A percentile compares a stretch with the other conserved stretches of the same genome.
These are phyloP conservation scores for Tretioscincus oriximinensis DNA, from an alignment of 2,113 vertebrate genomes.

Conservation along the genomic window DNA sequence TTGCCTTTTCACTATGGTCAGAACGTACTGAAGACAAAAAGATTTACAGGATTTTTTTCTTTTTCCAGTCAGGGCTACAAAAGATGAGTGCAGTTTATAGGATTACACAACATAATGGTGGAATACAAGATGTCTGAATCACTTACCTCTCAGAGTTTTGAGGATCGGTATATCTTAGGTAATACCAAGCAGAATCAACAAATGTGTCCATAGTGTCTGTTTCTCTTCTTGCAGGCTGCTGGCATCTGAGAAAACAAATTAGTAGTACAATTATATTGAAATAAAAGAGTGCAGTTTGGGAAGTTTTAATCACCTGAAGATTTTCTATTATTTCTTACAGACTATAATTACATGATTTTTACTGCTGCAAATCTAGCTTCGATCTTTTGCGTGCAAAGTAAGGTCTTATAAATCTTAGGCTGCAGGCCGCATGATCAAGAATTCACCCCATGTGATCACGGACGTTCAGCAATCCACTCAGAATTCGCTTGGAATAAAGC, in stretches of 20 bases:
- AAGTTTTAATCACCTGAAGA: background rate
- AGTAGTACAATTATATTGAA: constrained; percentile 16
- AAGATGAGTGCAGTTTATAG: background rate
- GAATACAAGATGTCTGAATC: background rate
- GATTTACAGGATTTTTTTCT: background rate
- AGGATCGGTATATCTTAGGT: constrained; percentile 91
- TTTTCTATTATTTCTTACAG: background rate
- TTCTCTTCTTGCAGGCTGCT: constrained; percentile 83
- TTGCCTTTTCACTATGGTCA: background rate
- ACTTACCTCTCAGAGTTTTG: constrained; percentile 81
- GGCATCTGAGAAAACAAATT: constrained; percentile 76
- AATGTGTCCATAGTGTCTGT: constrained; percentile 98
- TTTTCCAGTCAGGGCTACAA: background rate
- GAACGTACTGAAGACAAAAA: background rate
- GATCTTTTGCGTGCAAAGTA: background rate
- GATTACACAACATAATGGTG: rapidly evolving
- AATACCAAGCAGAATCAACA: constrained; percentile 97
- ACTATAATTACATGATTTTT: background rate
- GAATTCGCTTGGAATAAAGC: no score
- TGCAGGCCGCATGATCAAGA: background rate
- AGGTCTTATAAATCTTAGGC: background rate
- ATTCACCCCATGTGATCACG: no score
- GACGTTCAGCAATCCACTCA: no score
- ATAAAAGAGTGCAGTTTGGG: background rate
- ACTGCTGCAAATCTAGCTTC: background rate